These are phyloP conservation scores for Tachuris rubrigastra DNA, from an alignment of 2,113 vertebrate genomes.

Conservation along the genomic window DNA sequence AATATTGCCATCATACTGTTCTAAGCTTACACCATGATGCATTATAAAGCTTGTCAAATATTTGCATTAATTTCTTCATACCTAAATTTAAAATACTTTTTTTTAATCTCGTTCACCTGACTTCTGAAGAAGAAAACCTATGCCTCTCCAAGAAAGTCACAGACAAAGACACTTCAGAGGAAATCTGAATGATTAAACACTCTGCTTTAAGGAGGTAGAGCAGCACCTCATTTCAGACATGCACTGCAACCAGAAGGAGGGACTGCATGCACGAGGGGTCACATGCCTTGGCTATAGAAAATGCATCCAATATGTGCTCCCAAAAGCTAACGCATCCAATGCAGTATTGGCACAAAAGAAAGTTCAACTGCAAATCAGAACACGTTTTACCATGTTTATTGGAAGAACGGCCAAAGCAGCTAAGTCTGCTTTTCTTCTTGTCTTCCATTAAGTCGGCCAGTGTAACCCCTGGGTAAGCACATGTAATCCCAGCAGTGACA, in stretches of 20 bases:
- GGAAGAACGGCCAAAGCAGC: constrained; percentile 92
- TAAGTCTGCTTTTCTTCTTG: constrained; percentile 97
- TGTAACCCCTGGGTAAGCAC: constrained; percentile 90
- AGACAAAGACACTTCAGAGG: not conserved
- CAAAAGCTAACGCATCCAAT: constrained; percentile 9
- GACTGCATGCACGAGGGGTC: not conserved
- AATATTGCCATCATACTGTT: not conserved
- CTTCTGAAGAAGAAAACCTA: constrained; percentile 9
- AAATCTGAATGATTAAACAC: not conserved
- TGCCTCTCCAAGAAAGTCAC: not conserved
- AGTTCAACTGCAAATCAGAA: constrained; percentile 70
- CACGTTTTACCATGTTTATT: constrained; percentile 94
- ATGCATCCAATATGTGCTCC: not conserved
- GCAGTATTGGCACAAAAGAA: constrained; percentile 28
- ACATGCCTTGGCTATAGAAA: not conserved
- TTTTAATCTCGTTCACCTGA: constrained; percentile 1
- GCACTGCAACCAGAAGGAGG: constrained; percentile 43
- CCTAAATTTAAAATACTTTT: not conserved
- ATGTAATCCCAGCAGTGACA: constrained; percentile 85
- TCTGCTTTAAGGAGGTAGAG: not conserved
- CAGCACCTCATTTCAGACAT: constrained; percentile 47
- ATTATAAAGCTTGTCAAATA: not conserved
- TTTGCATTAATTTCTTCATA: not conserved
- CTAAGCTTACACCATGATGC: not conserved
- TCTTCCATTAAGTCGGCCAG: constrained; percentile 92